A percentile compares a stretch with the other conserved stretches of the same genome.
Conservation (phyloP, 2,888 invertebrate species). For the Chaetogeoica ovagalla region DNA sequence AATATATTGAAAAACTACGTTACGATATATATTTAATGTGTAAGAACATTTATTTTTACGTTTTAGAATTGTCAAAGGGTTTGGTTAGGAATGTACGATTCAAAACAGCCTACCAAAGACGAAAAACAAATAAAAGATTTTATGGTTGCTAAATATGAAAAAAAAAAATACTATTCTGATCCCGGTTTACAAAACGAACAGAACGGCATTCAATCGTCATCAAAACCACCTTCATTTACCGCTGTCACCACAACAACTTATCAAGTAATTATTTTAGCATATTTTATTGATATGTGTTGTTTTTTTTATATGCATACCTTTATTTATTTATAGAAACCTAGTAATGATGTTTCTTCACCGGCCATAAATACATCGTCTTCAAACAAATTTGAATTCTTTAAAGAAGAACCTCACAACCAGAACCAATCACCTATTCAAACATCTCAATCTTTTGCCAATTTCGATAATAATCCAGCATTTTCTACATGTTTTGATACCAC, state of each 20-base stretch:
- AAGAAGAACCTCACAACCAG: slow-evolving; percentile 19
- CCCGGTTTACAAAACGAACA: slow-evolving; percentile 68
- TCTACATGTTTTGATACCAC: slow-evolving; percentile 60
- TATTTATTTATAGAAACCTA: slow-evolving; percentile 23
- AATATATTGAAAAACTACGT: background rate
- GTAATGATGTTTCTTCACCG: slow-evolving; percentile 12
- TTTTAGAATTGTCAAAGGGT: slow-evolving; percentile 79
- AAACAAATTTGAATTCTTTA: slow-evolving; percentile 43
- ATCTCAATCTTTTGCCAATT: slow-evolving; percentile 69
- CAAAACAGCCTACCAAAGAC: slow-evolving; percentile 70
- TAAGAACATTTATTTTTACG: slow-evolving; percentile 6
- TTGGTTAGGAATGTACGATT: slow-evolving; percentile 88
- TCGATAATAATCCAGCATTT: slow-evolving; percentile 73
- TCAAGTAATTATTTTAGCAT: slow-evolving; percentile 19
- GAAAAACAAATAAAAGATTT: slow-evolving; percentile 90
- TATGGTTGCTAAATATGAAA: slow-evolving; percentile 93
- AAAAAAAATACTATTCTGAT: slow-evolving; percentile 75
- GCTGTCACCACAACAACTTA: slow-evolving; percentile 21
- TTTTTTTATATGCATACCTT: background rate
- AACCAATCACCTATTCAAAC: slow-evolving; percentile 55
- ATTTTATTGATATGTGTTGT: background rate
- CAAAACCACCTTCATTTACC: slow-evolving; percentile 2
- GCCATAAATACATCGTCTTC: slow-evolving; percentile 38
- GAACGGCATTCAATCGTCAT: slow-evolving; percentile 22
- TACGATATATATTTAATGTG: background rate